A percentile compares a stretch with the other conserved stretches of the same genome.
Conservation (phyloP, 2,797 vertebrate genomes). For the Distichodus sexfasciatus region DNA sequence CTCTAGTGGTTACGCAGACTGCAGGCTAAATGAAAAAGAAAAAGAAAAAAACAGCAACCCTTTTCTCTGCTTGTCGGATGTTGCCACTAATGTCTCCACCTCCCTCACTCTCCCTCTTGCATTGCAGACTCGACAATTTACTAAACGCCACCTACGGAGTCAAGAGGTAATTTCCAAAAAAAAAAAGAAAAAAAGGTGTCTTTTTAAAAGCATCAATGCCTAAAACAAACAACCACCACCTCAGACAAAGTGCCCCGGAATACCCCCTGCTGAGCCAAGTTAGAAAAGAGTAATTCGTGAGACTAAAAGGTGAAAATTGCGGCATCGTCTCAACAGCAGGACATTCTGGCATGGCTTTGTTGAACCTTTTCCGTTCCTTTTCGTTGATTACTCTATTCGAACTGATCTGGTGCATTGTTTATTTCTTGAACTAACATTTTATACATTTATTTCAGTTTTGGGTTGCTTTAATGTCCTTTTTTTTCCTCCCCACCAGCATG, state of each 20-base stretch:
- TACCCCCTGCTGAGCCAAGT: conserved; percentile 76
- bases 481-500: conserved; percentile 85
- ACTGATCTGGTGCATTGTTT: conserved; percentile 74
- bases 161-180: conserved; percentile 90
- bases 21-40: conserved; percentile 76
- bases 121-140: conserved; percentile 97
- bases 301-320: conserved; percentile 36
- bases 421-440: conserved; percentile 81
- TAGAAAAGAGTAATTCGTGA: conserved; percentile 60
- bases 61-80: conserved; percentile 69
- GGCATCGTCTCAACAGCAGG: conserved; percentile 66
- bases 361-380: conserved; percentile 76
- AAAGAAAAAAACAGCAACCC: too few relatives aligned
- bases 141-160: conserved; percentile 97
- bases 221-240: conserved; percentile 72
- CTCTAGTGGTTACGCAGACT: conserved; percentile 75
- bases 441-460: conserved; percentile 69
- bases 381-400: conserved; percentile 68
- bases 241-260: conserved; percentile 81
- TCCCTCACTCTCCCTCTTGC: conserved; percentile 84
- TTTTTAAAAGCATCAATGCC: conserved; percentile 80
- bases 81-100: conserved; percentile 84
- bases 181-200: conserved; percentile 73
- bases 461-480: conserved; percentile 80
- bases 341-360: conserved; percentile 85